Base-by-base conservation (phyloP, 2,113 vertebrate species). In the Nibea coibor region DNA sequence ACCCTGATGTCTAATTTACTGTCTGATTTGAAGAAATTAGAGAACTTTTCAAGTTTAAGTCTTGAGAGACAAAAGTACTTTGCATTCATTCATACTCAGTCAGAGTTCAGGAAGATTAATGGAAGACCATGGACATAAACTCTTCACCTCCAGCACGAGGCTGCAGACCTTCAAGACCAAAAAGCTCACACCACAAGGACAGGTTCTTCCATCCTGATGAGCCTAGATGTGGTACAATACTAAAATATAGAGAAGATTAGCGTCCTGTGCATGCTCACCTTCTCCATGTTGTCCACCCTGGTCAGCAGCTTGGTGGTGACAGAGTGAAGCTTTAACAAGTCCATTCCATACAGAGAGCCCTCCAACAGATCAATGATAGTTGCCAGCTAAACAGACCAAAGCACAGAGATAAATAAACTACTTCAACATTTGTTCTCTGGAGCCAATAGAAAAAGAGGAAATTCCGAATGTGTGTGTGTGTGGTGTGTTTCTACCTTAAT, bases 311-410 rank as follows among this genome's bases (percentile, higher is more conserved):
- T 98, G 53, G 96, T 97, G 10, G 97, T 98, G 78, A 99, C 93
- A 0, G 97, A 96, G 54, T 99, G 96, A 58, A 99, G 91, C 84
- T 99, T 99, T 63, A 99, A 92, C 65, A 99, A 93, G 89, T 99
- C 98, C 84, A 98, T 89, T 67, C 97, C 97, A 54, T 97, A 98
- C 72, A 98, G 93, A 53, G 97, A 96, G 10, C 95, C 96, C 91
- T 99, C 97, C 72, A 99, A 89, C 93, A 99, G 90, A 82, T 99
- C 97, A 0, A 97, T 92, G 15, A 98, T 95, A 5, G 96, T 95
- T 19, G 97, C 95, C 17, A 98, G 93, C 98, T 99, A 78, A 12
- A 80, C 68, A 74, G 58, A 48, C 28, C 91, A 47, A 48, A 28
- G 3, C 43, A 58, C 35, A 31, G 14, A 43, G 28, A 48, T 14